Conservation (phyloP, 2,113 vertebrate species). For the Atractosteus spatula region DNA sequence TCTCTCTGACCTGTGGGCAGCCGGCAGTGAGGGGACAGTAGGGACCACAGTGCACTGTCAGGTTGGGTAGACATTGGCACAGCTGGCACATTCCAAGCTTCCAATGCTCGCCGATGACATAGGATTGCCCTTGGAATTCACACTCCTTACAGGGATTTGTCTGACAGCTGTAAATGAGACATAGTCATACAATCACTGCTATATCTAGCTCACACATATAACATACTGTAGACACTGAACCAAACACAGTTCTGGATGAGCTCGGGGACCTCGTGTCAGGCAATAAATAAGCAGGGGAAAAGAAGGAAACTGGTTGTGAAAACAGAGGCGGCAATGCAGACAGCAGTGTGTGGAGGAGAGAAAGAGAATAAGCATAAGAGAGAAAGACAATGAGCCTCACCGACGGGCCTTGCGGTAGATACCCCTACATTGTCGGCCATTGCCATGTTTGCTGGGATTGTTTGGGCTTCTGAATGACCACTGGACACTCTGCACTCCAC, state of each 20-base stretch:
- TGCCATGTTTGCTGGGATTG: conserved; percentile 68
- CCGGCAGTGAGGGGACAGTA: conserved; percentile 67
- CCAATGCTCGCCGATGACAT: conserved; percentile 73
- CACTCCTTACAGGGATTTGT: conserved; percentile 73
- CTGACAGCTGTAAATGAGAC: conserved; percentile 67
- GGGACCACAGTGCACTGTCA: conserved; percentile 60
- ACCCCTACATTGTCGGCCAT: conserved; percentile 69
- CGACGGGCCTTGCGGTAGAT: conserved; percentile 85
- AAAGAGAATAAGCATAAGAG: background rate
- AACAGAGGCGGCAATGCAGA: no score
- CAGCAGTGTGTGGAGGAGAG: background rate
- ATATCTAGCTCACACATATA: conserved; percentile 8
- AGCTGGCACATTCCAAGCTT: conserved; percentile 63
- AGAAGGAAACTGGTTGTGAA: no score
- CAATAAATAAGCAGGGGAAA: no score
- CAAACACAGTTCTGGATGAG: no score
- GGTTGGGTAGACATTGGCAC: conserved; percentile 74
- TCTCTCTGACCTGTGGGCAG: conserved; percentile 74
- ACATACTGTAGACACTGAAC: background rate
- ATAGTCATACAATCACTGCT: conserved; percentile 21
- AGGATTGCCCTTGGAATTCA: conserved; percentile 56
- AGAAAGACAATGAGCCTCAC: conserved; percentile 45
- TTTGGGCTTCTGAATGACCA: conserved; percentile 90
- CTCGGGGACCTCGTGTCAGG: no score
- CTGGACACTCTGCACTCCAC: conserved; percentile 81